These are phyloP conservation scores for Xiphophorus birchmanni DNA, from an alignment of 2,797 vertebrate genomes.

Conservation along the genomic window DNA sequence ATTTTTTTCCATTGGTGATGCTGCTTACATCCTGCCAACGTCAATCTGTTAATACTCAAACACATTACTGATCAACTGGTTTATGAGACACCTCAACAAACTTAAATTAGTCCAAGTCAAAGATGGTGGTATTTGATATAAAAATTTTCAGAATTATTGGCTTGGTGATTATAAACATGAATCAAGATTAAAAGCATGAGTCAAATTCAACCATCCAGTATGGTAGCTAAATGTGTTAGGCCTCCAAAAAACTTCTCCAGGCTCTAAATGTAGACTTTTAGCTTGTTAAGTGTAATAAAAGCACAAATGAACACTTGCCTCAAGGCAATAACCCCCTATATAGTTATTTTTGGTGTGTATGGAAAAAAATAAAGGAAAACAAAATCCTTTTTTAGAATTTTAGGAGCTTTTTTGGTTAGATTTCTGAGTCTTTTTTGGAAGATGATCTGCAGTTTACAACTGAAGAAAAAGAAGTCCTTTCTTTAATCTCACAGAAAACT, in stretches of 20 bases:
- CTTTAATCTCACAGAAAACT: neutral
- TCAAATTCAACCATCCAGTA: neutral
- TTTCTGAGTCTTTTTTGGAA: neutral
- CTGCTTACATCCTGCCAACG: neutral
- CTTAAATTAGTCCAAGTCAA: neutral
- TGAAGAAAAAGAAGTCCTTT: neutral
- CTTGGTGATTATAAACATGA: neutral
- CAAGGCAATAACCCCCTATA: neutral
- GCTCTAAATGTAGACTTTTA: slow-evolving; percentile 1
- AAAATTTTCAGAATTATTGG: neutral
- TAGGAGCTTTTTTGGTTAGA: neutral
- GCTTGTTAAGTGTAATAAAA: slow-evolving; percentile 1
- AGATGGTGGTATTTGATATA: neutral
- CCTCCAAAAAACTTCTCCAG: neutral
- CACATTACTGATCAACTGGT: neutral
- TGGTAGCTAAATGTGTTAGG: neutral
- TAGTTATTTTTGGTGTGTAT: neutral
- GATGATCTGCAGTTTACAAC: neutral
- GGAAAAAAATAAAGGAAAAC: neutral
- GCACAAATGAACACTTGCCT: slow-evolving; percentile 1
- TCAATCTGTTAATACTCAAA: neutral
- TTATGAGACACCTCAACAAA: neutral
- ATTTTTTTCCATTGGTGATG: neutral
- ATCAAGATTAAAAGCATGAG: neutral
- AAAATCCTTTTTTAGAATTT: neutral